Conservation (phyloP, 2,797 vertebrate species). For the Atherinosoma microstoma region DNA sequence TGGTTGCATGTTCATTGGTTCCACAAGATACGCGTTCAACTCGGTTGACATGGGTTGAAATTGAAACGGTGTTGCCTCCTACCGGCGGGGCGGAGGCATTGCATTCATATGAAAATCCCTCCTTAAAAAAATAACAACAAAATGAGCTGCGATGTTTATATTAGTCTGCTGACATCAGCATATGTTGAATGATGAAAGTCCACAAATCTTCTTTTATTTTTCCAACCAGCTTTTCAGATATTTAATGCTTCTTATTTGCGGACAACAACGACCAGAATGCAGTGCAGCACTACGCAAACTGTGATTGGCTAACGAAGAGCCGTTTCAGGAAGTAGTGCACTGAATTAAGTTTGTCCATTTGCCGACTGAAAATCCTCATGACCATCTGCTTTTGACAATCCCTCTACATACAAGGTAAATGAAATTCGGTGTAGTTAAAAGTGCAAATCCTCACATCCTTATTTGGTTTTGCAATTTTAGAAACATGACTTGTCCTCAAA, state of each 20-base stretch:
- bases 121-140: neutral
- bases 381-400: conserved; percentile 6
- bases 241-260: accelerated
- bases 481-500: neutral
- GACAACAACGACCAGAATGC: conserved; percentile 67
- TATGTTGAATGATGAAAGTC: accelerated
- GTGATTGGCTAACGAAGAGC: conserved; percentile 66
- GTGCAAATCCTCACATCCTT: neutral
- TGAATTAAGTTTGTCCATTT: conserved; percentile 37
- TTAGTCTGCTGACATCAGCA: accelerated
- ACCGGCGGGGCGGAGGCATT: conserved; percentile 52
- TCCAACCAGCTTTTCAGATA: neutral
- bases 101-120: neutral
- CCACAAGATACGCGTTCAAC: conserved; percentile 5
- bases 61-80: conserved; percentile 49
- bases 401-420: conserved; percentile 16
- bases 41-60: neutral
- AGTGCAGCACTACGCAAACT: neutral
- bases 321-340: conserved; percentile 66
- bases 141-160: neutral
- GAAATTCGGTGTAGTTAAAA: neutral
- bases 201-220: accelerated
- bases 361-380: conserved; percentile 67
- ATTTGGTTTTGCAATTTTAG: neutral
- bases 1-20: conserved; percentile 25